These are phyloP conservation scores for Lutraria rhynchaena DNA, from an alignment of 1,140 invertebrate genomes.

Conservation along the genomic window DNA sequence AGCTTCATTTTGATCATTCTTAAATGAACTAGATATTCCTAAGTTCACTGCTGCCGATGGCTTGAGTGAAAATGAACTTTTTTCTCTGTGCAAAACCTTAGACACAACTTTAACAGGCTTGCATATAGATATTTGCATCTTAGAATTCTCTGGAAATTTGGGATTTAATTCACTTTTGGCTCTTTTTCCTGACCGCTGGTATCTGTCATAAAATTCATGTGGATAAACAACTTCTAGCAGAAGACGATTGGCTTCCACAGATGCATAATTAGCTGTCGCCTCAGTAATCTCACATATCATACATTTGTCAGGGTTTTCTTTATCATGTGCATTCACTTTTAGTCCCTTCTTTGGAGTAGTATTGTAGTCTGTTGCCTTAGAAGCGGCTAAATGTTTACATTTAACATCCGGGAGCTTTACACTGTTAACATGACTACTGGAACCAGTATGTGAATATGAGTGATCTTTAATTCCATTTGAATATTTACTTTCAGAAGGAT, in stretches of 20 bases:
- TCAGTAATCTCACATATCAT: constrained; percentile 47
- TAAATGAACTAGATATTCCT: not conserved
- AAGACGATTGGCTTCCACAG: constrained; percentile 44
- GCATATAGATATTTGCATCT: constrained; percentile 29
- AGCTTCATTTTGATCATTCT: not conserved
- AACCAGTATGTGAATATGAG: too few relatives aligned
- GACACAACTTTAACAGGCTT: constrained; percentile 1
- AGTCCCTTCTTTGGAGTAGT: not conserved
- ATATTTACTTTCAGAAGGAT: too few relatives aligned
- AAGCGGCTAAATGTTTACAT: not conserved
- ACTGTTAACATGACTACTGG: not conserved
- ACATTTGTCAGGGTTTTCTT: constrained; percentile 12
- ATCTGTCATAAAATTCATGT: constrained; percentile 53
- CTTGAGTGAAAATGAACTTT: not conserved
- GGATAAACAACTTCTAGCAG: constrained; percentile 53
- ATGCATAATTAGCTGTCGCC: constrained; percentile 40
- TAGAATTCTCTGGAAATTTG: not conserved
- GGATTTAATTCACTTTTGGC: not conserved
- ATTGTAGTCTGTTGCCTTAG: not conserved
- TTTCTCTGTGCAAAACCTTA: constrained; percentile 28
- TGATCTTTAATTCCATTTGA: too few relatives aligned
- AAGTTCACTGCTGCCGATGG: not conserved
- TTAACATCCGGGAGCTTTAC: not conserved
- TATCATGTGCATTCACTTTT: not conserved
- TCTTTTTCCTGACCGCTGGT: constrained; percentile 35